Base-by-base conservation (phyloP, 2,113 vertebrate genomes). In the Apodemus sylvaticus region DNA sequence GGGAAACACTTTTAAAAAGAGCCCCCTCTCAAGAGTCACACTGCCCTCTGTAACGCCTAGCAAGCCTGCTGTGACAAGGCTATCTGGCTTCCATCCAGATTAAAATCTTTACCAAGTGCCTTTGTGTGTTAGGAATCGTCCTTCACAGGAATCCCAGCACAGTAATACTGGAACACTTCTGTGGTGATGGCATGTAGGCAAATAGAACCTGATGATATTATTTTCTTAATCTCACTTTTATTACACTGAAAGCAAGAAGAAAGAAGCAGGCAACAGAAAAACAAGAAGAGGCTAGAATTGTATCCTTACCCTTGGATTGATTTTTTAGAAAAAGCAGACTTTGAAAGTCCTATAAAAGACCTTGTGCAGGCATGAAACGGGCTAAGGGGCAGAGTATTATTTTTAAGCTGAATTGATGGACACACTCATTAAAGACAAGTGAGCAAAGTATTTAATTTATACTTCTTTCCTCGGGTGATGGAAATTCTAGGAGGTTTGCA, bases 211-310 rank as follows among this genome's bases (percentile, higher is more conserved):
- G 45, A 86, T 70, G 88, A 78, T 51, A 51, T 81, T 92, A 86
- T 97, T 94, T 95, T 93, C 48, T 96, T 55, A 74, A 60, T 94
- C 76, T 90, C 53, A 78, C 7, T 96, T 96, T 97, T 96, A 95
- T 94, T 97, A 24, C 73, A 51, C 90, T 94, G 96, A 78, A 78
- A 90, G 87, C 58, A 90, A 93, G 58, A 86, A 95, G 58, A 92
- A 48, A 92, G 76, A 94, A 83, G 26, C 53, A 60, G 31, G 20
- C 81, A 78, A 86, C 55, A 77, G 58, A 3, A 83, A 96, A 64
- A 76, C 76, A 76, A 89, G 66, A 89, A 66, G 66, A 95, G 55
- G n/a, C 55, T 92, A 51, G 77, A 87, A 73, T 48, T 77, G 76
- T 7, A 9, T 78, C 86, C 55, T 97, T 51, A 62, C 22, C n/a